Conservation (phyloP, 1,140 invertebrate genomes). For the Zaprionus ghesquierei region DNA sequence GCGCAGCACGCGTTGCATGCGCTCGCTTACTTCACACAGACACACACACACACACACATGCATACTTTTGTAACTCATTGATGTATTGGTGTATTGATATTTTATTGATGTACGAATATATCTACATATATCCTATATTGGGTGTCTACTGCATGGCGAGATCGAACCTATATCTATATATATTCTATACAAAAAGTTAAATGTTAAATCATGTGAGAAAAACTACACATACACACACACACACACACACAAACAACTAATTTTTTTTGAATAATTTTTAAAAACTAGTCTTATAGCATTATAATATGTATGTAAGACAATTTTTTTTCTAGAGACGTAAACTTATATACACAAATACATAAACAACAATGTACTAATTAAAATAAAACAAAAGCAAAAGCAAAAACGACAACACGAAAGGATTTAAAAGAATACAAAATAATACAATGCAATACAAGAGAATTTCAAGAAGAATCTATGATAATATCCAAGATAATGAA, state of each 20-base stretch:
- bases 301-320: slow-evolving; percentile 55
- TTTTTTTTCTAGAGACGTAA: slow-evolving; percentile 60
- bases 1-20: neutral
- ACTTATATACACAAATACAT: slow-evolving; percentile 34
- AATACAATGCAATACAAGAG: neutral
- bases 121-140: neutral
- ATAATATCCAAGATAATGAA: neutral
- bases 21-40: no score
- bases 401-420: neutral
- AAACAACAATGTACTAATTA: slow-evolving; percentile 20
- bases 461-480: neutral
- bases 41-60: no score
- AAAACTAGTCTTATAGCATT: slow-evolving; percentile 70
- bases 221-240: slow-evolving; percentile 28
- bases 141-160: neutral
- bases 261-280: slow-evolving; percentile 54
- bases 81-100: slow-evolving; percentile 1
- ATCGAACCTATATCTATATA: neutral
- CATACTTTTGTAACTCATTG: neutral
- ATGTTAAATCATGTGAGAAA: neutral
- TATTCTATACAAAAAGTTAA: neutral
- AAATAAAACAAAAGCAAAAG: neutral
- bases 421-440: neutral
- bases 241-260: slow-evolving; percentile 24
- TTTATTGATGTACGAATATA: slow-evolving; percentile 5